Percentiles rank a stretch among this genome's conserved stretches.
Evolutionary conservation across 2,797 vertebrate species (phyloP).

Genomic region (Gymnocypris eckloni): DNA sequence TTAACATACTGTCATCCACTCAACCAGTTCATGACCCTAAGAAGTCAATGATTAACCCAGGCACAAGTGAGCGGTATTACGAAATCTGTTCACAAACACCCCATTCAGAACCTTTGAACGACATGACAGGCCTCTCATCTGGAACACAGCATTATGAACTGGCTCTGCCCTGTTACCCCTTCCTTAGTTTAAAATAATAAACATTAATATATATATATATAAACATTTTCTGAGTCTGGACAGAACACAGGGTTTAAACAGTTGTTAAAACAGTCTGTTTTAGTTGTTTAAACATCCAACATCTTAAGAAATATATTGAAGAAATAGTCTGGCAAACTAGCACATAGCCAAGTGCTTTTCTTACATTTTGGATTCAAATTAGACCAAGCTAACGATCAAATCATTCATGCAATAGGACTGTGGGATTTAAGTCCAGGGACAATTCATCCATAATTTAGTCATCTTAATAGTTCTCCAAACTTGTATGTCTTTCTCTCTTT

Average conservation of each 20-base stretch:
- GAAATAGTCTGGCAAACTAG: neutral
- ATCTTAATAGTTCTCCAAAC: neutral
- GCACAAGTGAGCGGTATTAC: constrained; percentile 6
- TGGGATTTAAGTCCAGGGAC: neutral
- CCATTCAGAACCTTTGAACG: neutral
- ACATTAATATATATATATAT: neutral
- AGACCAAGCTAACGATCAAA: neutral
- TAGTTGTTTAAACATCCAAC: neutral
- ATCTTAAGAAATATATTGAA: neutral
- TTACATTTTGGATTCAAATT: neutral
- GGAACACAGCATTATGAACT: constrained; percentile 5
- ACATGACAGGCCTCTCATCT: neutral
- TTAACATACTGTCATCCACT: constrained; percentile 28
- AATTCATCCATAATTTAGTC: neutral
- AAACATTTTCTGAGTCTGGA: neutral
- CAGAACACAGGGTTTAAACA: neutral
- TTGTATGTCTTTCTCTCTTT: neutral
- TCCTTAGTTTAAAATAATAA: neutral
- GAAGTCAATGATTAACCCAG: constrained; percentile 46
- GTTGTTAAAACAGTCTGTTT: neutral
- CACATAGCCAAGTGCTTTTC: neutral
- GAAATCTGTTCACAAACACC: constrained; percentile 30
- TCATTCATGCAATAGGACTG: neutral
- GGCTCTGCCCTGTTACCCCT: neutral
- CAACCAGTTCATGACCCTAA: constrained; percentile 27